A percentile compares a stretch with the other conserved stretches of the same genome.
Conservation (phyloP, 2,888 invertebrate genomes). For the Drosophila algonquin region DNA sequence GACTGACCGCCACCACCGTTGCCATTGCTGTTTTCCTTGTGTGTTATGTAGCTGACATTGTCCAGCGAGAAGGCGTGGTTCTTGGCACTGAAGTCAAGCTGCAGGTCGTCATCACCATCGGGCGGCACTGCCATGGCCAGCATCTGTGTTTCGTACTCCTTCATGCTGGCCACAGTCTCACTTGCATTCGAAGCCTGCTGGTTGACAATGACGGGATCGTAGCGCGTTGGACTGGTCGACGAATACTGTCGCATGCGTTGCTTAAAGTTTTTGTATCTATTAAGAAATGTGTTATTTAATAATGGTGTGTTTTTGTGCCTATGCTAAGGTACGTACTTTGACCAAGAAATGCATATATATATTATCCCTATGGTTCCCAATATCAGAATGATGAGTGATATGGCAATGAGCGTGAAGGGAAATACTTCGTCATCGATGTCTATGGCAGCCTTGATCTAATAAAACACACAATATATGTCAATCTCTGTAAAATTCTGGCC, state of each 20-base stretch:
- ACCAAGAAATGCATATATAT: conserved; percentile 97
- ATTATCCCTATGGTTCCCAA: conserved; percentile 94
- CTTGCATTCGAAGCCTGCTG: conserved; percentile 84
- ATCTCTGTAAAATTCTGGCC: too few relatives aligned
- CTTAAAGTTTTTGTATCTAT: conserved; percentile 94
- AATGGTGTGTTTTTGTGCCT: background rate
- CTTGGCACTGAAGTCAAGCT: conserved; percentile 93
- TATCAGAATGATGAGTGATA: conserved; percentile 94
- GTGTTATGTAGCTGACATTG: conserved; percentile 94
- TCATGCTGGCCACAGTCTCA: conserved; percentile 87
- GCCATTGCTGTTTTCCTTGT: conserved; percentile 86
- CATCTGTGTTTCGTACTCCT: conserved; percentile 97
- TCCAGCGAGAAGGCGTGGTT: conserved; percentile 95
- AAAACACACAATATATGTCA: conserved; percentile 9
- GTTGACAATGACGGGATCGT: conserved; percentile 87
- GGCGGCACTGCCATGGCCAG: conserved; percentile 95
- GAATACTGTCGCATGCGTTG: conserved; percentile 91
- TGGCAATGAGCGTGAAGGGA: conserved; percentile 94
- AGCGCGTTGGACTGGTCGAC: conserved; percentile 87
- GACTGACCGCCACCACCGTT: conserved; percentile 85
- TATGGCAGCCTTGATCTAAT: conserved; percentile 85
- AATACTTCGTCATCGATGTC: conserved; percentile 89
- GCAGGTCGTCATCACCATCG: conserved; percentile 92
- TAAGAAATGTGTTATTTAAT: background rate
- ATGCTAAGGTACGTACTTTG: conserved; percentile 87